Conservation (phyloP, 92 coral and sea anemone species). For the Heliopora coerulea region DNA sequence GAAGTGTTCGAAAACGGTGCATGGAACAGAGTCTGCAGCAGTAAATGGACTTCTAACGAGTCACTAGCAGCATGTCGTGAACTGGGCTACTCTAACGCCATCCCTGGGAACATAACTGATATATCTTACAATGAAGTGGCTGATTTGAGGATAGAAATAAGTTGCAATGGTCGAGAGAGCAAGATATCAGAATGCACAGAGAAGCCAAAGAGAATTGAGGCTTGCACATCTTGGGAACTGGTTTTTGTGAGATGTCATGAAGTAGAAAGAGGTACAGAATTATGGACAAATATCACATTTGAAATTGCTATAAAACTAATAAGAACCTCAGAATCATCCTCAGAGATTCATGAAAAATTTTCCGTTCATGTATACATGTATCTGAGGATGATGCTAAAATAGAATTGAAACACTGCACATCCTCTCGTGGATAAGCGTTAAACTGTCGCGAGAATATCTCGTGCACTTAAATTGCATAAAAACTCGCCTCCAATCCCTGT, state of each 20-base stretch:
- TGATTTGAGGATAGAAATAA: neutral
- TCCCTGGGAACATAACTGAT: neutral
- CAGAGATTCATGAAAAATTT: too few species aligned
- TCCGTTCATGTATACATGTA: too few species aligned
- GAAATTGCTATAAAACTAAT: too few species aligned
- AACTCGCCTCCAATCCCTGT: too few species aligned
- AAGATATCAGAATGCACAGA: neutral
- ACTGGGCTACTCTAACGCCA: slow-evolving; percentile 5
- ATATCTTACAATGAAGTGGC: too few species aligned
- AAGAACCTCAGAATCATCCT: too few species aligned
- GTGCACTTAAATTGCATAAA: too few species aligned
- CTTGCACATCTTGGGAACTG: neutral
- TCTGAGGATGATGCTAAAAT: too few species aligned
- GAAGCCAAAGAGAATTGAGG: neutral
- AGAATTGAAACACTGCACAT: too few species aligned
- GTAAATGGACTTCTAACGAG: slow-evolving; percentile 1
- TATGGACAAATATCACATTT: too few species aligned
- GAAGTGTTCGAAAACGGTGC: neutral
- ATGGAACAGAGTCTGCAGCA: slow-evolving; percentile 1
- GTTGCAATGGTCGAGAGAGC: neutral
- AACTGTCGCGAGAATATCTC: too few species aligned
- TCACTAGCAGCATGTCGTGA: slow-evolving; percentile 12
- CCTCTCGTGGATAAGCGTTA: too few species aligned
- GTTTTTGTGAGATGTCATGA: slow-evolving; percentile 10
- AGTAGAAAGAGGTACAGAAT: slow-evolving; percentile 14